Percentiles rank a stretch among this genome's conserved stretches.
phyloP scores from a whole-genome alignment of 1,140 invertebrate species.

The Cotesia chilonis region DNA sequence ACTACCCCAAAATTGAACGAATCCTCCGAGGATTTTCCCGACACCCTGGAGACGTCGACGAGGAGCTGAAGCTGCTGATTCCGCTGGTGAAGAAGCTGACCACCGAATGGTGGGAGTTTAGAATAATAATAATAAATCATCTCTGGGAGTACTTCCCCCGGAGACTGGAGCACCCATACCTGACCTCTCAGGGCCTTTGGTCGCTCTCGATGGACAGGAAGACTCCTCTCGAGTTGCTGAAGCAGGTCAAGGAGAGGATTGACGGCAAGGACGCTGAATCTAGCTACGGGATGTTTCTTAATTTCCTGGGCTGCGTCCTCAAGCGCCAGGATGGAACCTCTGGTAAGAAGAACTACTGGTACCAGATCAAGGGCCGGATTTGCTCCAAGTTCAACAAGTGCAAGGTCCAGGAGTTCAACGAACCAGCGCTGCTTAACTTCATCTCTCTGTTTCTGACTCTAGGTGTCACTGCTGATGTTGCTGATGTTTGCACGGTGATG shows the following conservation, averaged over 20 bases:
- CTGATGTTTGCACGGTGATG: constrained; percentile 58
- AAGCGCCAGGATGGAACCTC: constrained; percentile 45
- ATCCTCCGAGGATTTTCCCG: constrained; percentile 58
- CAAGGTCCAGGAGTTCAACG: constrained; percentile 60
- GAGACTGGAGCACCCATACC: constrained; percentile 60
- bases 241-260: constrained; percentile 59
- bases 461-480: constrained; percentile 59
- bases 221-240: constrained; percentile 56
- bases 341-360: constrained; percentile 59
- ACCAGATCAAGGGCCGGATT: constrained; percentile 64
- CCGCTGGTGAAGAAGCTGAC: constrained; percentile 55
- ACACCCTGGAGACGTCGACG: constrained; percentile 57
- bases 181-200: constrained; percentile 59
- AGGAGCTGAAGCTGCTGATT: constrained; percentile 59
- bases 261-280: constrained; percentile 52
- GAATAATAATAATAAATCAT: constrained; percentile 56
- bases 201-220: constrained; percentile 59
- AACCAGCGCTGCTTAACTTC: constrained; percentile 63
- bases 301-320: constrained; percentile 61
- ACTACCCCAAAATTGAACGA: constrained; percentile 56
- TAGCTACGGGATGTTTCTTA: constrained; percentile 63
- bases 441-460: constrained; percentile 63
- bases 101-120: constrained; percentile 60
- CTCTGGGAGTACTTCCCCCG: constrained; percentile 66
- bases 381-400: constrained; percentile 63